Evolutionary conservation across 2,888 invertebrate species (phyloP).

Genomic region (Rhimphoctona megacephalus): DNA sequence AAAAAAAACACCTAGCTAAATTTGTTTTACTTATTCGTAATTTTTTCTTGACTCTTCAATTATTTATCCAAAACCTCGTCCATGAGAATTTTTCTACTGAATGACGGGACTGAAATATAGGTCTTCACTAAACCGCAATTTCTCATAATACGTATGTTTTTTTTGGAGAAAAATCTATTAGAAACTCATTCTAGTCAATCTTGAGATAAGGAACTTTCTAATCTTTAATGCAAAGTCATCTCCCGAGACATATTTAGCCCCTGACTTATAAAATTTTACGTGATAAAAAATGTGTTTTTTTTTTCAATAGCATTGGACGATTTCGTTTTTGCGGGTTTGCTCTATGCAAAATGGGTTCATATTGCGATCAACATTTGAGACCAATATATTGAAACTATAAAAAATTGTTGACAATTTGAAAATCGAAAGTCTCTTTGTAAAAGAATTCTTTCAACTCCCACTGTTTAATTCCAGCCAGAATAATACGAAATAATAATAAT

Average conservation of each 20-base stretch:
- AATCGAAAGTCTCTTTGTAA: background rate
- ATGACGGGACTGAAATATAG: too few species aligned
- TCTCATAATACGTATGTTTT: too few species aligned
- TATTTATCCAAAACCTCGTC: too few species aligned
- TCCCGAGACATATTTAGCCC: background rate
- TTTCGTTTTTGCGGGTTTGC: background rate
- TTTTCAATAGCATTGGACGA: background rate
- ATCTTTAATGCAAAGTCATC: background rate
- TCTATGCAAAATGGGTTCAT: background rate
- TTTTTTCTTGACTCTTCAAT: too few species aligned
- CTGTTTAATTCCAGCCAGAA: background rate
- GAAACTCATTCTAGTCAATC: background rate
- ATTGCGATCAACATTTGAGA: too few species aligned
- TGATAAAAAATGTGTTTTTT: background rate
- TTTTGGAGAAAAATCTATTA: background rate
- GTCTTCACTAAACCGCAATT: too few species aligned
- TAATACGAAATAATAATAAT: background rate
- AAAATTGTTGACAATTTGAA: background rate
- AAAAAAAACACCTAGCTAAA: too few species aligned
- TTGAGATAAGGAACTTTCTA: background rate
- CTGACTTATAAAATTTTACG: background rate
- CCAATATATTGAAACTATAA: too few species aligned
- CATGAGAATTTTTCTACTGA: too few species aligned
- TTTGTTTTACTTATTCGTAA: too few species aligned
- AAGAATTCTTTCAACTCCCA: background rate